A percentile compares a stretch with the other conserved stretches of the same genome.
phyloP scores from a whole-genome alignment of 1,140 invertebrate genomes.

The Sesamia nonagrioides region DNA sequence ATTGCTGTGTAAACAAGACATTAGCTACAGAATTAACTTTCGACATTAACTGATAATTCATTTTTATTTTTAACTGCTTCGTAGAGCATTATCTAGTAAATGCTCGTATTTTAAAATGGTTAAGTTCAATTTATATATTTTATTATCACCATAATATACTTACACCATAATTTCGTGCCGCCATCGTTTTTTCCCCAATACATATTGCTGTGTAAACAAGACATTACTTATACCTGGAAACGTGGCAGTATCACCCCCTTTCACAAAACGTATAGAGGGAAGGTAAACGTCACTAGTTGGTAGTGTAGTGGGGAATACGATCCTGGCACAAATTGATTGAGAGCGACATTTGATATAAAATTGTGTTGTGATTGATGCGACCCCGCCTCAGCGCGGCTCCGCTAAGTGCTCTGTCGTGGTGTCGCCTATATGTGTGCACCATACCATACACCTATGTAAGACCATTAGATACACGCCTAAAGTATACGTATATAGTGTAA shows the following conservation, averaged over 20 bases:
- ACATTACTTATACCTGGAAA: constrained; percentile 43
- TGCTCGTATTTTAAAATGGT: background rate
- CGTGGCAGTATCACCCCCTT: background rate
- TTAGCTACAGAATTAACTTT: constrained; percentile 31
- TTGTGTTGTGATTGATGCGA: constrained; percentile 86
- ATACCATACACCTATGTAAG: constrained; percentile 56
- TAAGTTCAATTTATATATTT: background rate
- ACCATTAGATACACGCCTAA: constrained; percentile 57
- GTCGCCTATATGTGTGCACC: constrained; percentile 60
- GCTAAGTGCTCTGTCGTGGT: constrained; percentile 81
- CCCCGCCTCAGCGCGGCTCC: constrained; percentile 70
- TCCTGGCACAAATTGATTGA: constrained; percentile 86
- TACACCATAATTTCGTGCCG: too few species aligned
- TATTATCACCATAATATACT: background rate
- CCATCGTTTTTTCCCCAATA: constrained; percentile 8
- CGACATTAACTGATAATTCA: too few species aligned
- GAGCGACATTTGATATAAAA: constrained; percentile 87
- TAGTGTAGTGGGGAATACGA: constrained; percentile 77
- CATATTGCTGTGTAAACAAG: constrained; percentile 33
- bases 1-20: constrained; percentile 33
- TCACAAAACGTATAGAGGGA: constrained; percentile 24
- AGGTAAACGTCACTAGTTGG: constrained; percentile 48
- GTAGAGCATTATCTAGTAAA: background rate
- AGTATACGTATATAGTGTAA: constrained; percentile 51
- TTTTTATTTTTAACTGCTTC: background rate